A percentile compares a stretch with the other conserved stretches of the same genome.
These are phyloP conservation scores for Microdon myrmicae DNA, from an alignment of 2,888 invertebrate genomes.

Conservation along the genomic window DNA sequence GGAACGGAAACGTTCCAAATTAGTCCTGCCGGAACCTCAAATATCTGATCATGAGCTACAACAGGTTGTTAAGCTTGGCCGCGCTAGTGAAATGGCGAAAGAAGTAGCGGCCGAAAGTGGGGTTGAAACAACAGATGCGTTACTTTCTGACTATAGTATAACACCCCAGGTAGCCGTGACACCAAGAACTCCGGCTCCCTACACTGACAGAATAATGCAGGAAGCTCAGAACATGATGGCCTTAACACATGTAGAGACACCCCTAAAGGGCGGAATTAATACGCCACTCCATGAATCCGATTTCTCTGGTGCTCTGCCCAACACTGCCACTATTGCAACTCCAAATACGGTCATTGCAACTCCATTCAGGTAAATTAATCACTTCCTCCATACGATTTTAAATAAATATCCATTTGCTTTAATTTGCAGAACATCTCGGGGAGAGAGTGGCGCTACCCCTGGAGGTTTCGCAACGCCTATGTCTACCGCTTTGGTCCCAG, in stretches of 20 bases:
- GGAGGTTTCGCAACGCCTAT: conserved; percentile 72
- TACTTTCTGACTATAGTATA: conserved; percentile 91
- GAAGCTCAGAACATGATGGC: conserved; percentile 99
- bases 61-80: conserved; percentile 91
- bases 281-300: conserved; percentile 92
- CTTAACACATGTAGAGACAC: conserved; percentile 96
- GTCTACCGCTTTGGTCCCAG: conserved; percentile 68
- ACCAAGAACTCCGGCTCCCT: conserved; percentile 87
- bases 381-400: conserved; percentile 54
- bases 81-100: conserved; percentile 89
- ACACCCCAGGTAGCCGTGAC: conserved; percentile 77
- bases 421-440: conserved; percentile 71
- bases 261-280: conserved; percentile 94
- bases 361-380: conserved; percentile 74
- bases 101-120: conserved; percentile 85
- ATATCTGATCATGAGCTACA: conserved; percentile 92
- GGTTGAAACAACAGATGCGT: conserved; percentile 81
- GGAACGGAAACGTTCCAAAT: conserved; percentile 90
- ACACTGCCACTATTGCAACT: conserved; percentile 77
- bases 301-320: conserved; percentile 85
- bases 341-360: conserved; percentile 92
- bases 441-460: conserved; percentile 73
- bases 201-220: conserved; percentile 85
- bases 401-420: conserved; percentile 7
- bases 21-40: conserved; percentile 96